Percentiles rank a stretch among this genome's conserved stretches.
Conservation (phyloP, 2,113 vertebrate genomes). For the Nannobrachium achirus region DNA sequence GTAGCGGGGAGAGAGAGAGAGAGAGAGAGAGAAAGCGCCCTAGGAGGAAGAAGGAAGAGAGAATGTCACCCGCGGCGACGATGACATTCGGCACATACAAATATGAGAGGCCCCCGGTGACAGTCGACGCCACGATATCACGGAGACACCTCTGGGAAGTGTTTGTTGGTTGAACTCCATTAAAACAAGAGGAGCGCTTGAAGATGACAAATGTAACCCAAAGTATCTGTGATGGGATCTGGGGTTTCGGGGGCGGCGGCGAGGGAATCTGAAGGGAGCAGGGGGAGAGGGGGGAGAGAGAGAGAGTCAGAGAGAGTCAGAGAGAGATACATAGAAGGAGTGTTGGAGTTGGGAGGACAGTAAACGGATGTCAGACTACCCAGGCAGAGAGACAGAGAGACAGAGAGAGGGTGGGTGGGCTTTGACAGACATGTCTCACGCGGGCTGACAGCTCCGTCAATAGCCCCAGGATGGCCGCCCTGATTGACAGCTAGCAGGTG, state of each 20-base stretch:
- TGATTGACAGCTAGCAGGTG: conserved; percentile 92
- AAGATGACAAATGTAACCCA: conserved; percentile 70
- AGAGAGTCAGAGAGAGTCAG: conserved; percentile 24
- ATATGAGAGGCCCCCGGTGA: conserved; percentile 23
- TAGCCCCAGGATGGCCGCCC: conserved; percentile 84
- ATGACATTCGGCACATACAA: conserved; percentile 54
- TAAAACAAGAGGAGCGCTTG: conserved; percentile 56
- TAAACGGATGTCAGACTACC: conserved; percentile 78
- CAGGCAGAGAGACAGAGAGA: conserved; percentile 46
- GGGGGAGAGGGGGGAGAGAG: background rate
- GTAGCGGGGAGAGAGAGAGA: background rate
- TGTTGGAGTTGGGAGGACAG: conserved; percentile 61
- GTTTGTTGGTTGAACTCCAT: conserved; percentile 48
- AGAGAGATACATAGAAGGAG: conserved; percentile 41
- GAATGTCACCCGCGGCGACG: conserved; percentile 48
- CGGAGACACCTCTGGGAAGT: conserved; percentile 58
- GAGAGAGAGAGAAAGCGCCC: background rate
- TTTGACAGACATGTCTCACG: conserved; percentile 85
- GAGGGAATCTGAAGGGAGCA: conserved; percentile 59
- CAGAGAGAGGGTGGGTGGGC: conserved; percentile 74
- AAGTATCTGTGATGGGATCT: conserved; percentile 73
- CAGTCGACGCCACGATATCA: conserved; percentile 42
- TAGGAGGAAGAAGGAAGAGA: conserved; percentile 3
- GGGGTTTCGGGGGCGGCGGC: conserved; percentile 66
- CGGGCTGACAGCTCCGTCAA: conserved; percentile 82